phyloP scores from a whole-genome alignment of 2,888 invertebrate species.

The Drosophila colorata region DNA sequence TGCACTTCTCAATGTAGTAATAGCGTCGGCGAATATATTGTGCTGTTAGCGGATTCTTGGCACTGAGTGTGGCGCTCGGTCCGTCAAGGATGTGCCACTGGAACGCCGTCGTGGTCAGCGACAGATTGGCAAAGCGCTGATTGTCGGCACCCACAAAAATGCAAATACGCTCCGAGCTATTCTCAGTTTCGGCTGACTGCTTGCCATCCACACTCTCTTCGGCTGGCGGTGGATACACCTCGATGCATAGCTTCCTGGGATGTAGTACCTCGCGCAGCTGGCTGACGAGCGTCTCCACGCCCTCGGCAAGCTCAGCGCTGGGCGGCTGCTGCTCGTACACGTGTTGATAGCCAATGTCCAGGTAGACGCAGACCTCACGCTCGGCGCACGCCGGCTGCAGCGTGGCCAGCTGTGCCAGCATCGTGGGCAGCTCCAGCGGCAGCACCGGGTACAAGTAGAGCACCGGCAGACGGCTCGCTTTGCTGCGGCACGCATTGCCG shows the following conservation, averaged over 20 bases:
- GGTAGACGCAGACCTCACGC: conserved; percentile 87
- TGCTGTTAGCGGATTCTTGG: conserved; percentile 85
- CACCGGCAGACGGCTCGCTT: conserved; percentile 90
- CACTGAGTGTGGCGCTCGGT: conserved; percentile 81
- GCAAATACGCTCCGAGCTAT: conserved; percentile 86
- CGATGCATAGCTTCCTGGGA: conserved; percentile 61
- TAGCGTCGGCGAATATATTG: conserved; percentile 92
- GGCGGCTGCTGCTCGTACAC: conserved; percentile 85
- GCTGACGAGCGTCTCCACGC: conserved; percentile 40
- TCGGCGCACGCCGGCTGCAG: conserved; percentile 81
- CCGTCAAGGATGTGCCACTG: conserved; percentile 88
- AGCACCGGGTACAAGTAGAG: conserved; percentile 90
- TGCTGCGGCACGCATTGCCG: conserved; percentile 94
- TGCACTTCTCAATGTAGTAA: conserved; percentile 95
- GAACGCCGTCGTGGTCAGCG: conserved; percentile 86
- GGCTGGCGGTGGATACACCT: conserved; percentile 72
- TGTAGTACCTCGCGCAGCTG: conserved; percentile 60
- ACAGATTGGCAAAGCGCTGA: conserved; percentile 88
- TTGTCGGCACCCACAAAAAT: conserved; percentile 89
- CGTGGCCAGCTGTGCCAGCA: conserved; percentile 83
- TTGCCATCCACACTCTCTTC: conserved; percentile 48
- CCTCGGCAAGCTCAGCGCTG: conserved; percentile 35
- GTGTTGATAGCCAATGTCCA: conserved; percentile 89
- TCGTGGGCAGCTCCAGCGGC: conserved; percentile 86
- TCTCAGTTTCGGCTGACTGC: conserved; percentile 63